Conservation (phyloP, 2,888 invertebrate species). For the Rosalia funebris region DNA sequence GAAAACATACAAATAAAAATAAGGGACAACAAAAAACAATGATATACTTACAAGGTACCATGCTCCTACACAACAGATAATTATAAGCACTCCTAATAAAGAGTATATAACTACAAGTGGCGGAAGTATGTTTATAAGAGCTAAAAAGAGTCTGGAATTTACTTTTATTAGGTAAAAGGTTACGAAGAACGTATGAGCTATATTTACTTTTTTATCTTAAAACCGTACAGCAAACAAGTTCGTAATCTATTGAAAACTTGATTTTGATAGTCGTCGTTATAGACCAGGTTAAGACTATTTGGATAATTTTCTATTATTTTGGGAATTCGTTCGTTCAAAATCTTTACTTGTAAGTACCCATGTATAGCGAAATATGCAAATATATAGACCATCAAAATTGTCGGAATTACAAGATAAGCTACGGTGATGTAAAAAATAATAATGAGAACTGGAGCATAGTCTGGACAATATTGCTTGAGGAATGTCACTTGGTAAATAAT, state of each 20-base stretch:
- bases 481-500: slow-evolving; percentile 8
- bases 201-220: too few species aligned
- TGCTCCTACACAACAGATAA: background rate
- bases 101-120: background rate
- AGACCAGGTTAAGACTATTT: background rate
- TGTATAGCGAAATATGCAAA: background rate
- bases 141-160: too few species aligned
- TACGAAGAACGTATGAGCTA: too few species aligned
- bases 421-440: background rate
- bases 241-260: background rate
- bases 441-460: background rate
- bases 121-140: background rate
- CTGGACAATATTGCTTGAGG: slow-evolving; percentile 3
- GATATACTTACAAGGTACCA: slow-evolving; percentile 16
- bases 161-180: too few species aligned
- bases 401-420: background rate
- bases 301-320: background rate
- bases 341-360: background rate
- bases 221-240: too few species aligned
- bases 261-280: background rate
- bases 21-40: too few species aligned
- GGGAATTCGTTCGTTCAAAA: background rate
- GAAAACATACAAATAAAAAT: too few species aligned
- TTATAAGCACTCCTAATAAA: background rate
- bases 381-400: background rate